Percentiles rank a stretch among this genome's conserved stretches.
These are phyloP conservation scores for Amphipoea lucens DNA, from an alignment of 2,888 invertebrate genomes.

Conservation along the genomic window DNA sequence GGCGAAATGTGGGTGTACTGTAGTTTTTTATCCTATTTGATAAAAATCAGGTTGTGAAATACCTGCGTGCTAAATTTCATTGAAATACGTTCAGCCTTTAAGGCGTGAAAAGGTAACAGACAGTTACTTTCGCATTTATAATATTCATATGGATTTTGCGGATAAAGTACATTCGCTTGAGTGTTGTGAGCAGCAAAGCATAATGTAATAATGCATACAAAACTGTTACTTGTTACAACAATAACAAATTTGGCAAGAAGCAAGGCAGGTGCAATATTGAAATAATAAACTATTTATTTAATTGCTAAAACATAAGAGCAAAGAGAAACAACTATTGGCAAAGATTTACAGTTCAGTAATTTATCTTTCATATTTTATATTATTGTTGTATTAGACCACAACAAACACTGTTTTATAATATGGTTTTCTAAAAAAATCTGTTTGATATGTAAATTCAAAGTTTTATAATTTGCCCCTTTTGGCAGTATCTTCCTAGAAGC, in stretches of 20 bases:
- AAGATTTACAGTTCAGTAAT: not conserved
- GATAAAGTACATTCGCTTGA: conserved; percentile 15
- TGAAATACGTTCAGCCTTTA: not conserved
- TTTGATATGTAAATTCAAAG: not conserved
- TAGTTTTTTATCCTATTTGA: not conserved
- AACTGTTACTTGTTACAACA: conserved; percentile 1
- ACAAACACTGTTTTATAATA: not conserved
- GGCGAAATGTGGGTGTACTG: not conserved
- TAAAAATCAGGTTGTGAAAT: not conserved
- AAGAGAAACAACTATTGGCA: not conserved
- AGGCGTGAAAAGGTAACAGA: not conserved
- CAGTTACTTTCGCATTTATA: not conserved
- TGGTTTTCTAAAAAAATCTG: not conserved
- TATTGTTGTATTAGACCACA: not conserved
- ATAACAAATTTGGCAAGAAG: not conserved
- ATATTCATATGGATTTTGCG: not conserved
- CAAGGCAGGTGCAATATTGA: not conserved
- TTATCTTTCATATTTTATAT: not conserved
- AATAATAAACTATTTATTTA: conserved; percentile 5
- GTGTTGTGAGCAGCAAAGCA: conserved; percentile 5
- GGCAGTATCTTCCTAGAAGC: not conserved
- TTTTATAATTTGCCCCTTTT: not conserved
- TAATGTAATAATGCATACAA: not conserved
- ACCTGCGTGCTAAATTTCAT: not conserved
- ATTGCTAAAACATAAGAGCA: not conserved